Evolutionary conservation across 2,888 invertebrate genomes (phyloP).

Genomic region (Ochropleura leucogaster): DNA sequence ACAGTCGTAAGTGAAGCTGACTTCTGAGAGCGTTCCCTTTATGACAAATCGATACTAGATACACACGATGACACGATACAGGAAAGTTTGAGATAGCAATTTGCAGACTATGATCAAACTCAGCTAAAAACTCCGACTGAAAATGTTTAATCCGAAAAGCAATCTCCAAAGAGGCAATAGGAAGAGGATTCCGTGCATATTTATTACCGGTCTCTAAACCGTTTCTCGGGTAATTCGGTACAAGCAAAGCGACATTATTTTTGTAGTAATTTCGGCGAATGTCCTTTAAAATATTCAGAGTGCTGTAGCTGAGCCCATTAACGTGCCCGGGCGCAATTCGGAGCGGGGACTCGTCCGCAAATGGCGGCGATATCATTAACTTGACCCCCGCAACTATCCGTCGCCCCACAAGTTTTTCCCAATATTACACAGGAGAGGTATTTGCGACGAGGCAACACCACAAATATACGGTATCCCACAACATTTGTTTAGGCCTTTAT

Average conservation of each 20-base stretch:
- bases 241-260: slow-evolving; percentile 90
- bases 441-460: slow-evolving; percentile 75
- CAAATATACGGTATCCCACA: slow-evolving; percentile 60
- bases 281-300: slow-evolving; percentile 91
- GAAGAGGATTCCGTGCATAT: slow-evolving; percentile 88
- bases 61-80: slow-evolving; percentile 30
- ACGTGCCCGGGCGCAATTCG: slow-evolving; percentile 88
- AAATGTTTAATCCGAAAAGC: slow-evolving; percentile 86
- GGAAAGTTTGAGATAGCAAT: slow-evolving; percentile 52
- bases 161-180: slow-evolving; percentile 86
- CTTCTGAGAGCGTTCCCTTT: slow-evolving; percentile 75
- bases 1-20: slow-evolving; percentile 79
- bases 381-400: slow-evolving; percentile 89
- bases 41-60: slow-evolving; percentile 74
- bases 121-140: slow-evolving; percentile 69
- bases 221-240: slow-evolving; percentile 89
- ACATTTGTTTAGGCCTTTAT: slow-evolving; percentile 73
- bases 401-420: slow-evolving; percentile 87
- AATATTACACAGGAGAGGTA: slow-evolving; percentile 87
- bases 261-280: slow-evolving; percentile 90
- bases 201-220: slow-evolving; percentile 88
- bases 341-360: slow-evolving; percentile 87
- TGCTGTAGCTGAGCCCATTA: slow-evolving; percentile 88
- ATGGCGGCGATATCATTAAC: slow-evolving; percentile 90
- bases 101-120: slow-evolving; percentile 54